These are phyloP conservation scores for Pherbina coryleti DNA, from an alignment of 2,888 invertebrate genomes.

Conservation along the genomic window DNA sequence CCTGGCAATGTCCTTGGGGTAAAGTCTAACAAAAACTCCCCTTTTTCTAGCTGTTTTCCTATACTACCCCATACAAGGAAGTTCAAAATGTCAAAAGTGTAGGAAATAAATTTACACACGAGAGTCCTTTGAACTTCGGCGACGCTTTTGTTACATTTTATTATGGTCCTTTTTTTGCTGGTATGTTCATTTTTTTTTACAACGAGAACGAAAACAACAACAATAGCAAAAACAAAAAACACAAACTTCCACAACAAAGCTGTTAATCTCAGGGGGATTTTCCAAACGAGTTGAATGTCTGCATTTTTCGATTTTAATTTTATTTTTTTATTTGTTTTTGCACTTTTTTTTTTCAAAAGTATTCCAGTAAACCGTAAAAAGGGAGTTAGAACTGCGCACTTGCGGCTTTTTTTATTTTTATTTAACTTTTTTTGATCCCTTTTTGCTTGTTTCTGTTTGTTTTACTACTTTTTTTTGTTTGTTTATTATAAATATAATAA, in stretches of 20 bases:
- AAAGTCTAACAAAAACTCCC: background rate
- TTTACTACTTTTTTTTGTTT: background rate
- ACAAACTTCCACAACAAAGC: background rate
- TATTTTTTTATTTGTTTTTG: background rate
- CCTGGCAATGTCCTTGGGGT: slow-evolving; percentile 3
- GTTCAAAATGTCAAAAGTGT: slow-evolving; percentile 21
- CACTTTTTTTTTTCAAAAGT: background rate
- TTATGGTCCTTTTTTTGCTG: background rate
- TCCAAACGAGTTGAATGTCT: slow-evolving; percentile 18
- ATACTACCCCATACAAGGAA: background rate
- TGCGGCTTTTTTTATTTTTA: background rate
- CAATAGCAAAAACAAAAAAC: background rate
- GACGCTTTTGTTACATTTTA: slow-evolving; percentile 10
- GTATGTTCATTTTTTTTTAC: background rate
- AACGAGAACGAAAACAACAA: background rate
- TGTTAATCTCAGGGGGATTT: slow-evolving; percentile 10
- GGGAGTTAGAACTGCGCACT: slow-evolving; percentile 16
- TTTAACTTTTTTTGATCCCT: background rate
- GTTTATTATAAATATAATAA: background rate
- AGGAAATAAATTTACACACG: slow-evolving; percentile 28
- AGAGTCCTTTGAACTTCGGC: slow-evolving; percentile 36
- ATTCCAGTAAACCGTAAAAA: background rate
- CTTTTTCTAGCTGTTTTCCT: background rate
- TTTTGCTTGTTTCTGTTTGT: slow-evolving; percentile 4
- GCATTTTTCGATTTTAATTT: background rate